Conservation (phyloP, 2,113 vertebrate species). For the Pterocles burchelli region DNA sequence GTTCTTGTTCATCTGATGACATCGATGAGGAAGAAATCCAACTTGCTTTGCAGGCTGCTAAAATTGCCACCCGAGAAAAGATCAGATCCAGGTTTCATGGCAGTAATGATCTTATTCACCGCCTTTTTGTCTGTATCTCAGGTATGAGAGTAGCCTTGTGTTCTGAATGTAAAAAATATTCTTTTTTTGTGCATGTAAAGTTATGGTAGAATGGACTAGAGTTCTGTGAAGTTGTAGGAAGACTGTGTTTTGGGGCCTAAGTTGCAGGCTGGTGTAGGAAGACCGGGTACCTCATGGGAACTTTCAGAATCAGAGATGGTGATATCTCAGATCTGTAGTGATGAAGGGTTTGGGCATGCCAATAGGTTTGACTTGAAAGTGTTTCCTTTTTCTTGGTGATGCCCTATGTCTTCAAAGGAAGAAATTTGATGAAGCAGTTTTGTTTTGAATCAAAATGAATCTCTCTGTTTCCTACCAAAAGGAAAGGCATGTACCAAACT, state of each 20-base stretch:
- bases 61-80: constrained; percentile 86
- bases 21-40: constrained; percentile 81
- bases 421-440: background rate
- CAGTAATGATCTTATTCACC: constrained; percentile 96
- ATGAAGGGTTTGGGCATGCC: background rate
- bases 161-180: background rate
- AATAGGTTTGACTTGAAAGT: background rate
- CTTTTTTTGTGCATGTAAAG: background rate
- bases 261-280: background rate
- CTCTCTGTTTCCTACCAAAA: background rate
- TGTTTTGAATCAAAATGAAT: background rate
- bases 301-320: background rate
- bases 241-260: background rate
- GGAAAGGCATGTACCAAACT: background rate
- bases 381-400: background rate
- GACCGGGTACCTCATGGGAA: background rate
- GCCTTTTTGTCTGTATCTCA: constrained; percentile 98
- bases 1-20: constrained; percentile 84
- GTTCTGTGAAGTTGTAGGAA: background rate
- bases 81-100: constrained; percentile 94
- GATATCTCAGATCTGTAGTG: background rate
- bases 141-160: constrained; percentile 68
- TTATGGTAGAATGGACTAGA: background rate
- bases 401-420: background rate
- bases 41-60: constrained; percentile 80